phyloP scores from a whole-genome alignment of 2,113 vertebrate genomes.

The Stigmatopora nigra region DNA sequence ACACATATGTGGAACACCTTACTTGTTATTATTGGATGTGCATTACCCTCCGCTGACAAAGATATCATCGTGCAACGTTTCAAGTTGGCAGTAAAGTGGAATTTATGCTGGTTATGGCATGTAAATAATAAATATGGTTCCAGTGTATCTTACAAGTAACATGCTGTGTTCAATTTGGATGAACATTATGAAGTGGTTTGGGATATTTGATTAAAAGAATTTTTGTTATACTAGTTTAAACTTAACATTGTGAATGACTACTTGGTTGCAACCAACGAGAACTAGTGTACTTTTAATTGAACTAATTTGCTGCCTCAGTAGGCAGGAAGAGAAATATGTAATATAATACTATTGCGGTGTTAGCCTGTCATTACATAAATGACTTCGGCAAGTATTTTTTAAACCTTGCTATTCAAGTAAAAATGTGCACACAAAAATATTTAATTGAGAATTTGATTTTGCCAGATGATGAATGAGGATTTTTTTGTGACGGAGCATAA shows the following conservation, averaged over 20 bases:
- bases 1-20: not conserved
- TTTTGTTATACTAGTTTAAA: too few species aligned
- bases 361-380: not conserved
- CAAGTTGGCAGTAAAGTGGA: not conserved
- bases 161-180: not conserved
- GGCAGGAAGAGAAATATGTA: not conserved
- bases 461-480: not conserved
- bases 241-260: not conserved
- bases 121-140: not conserved
- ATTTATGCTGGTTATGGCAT: not conserved
- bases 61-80: slow-evolving; percentile 12
- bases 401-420: not conserved
- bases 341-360: not conserved
- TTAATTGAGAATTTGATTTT: not conserved
- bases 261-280: not conserved
- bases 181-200: not conserved
- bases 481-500: too few species aligned
- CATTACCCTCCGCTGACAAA: slow-evolving; percentile 1
- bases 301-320: not conserved
- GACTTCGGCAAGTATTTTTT: not conserved
- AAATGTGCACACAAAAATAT: not conserved
- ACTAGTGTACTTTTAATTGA: not conserved
- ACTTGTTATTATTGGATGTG: not conserved
- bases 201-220: too few species aligned
- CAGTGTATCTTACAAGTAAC: not conserved